phyloP scores from a whole-genome alignment of 2,113 vertebrate genomes.

The Siphamia tubifer region DNA sequence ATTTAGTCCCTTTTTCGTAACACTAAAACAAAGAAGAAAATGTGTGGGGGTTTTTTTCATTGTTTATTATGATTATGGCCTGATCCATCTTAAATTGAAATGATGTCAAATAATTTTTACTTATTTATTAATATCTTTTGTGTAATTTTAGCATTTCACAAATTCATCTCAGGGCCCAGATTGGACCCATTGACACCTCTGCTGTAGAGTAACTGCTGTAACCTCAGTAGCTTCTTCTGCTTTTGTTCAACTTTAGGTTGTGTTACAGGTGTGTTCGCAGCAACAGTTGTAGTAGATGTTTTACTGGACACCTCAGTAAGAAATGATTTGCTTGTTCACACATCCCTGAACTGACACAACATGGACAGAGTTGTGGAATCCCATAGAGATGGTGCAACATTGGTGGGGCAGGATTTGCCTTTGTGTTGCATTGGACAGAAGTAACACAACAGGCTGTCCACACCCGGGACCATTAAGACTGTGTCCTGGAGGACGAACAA shows the following conservation, averaged over 20 bases:
- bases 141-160: no score
- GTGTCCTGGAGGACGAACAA: conserved; percentile 16
- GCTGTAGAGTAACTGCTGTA: no score
- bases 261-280: conserved; percentile 67
- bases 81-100: no score
- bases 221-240: conserved; percentile 32
- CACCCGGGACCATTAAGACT: conserved; percentile 9
- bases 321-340: conserved; percentile 14
- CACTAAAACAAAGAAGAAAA: no score
- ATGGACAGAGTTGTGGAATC: conserved; percentile 39
- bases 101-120: no score
- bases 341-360: conserved; percentile 70
- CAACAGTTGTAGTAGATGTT: conserved; percentile 68
- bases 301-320: conserved; percentile 28
- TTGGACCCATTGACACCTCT: no score
- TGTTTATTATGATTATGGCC: no score
- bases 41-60: no score
- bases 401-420: conserved; percentile 31
- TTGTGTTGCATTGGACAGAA: conserved; percentile 63
- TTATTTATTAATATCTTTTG: no score
- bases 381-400: conserved; percentile 60
- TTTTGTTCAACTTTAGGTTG: background rate
- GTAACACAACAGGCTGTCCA: conserved; percentile 55
- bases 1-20: no score
- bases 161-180: no score